These are phyloP conservation scores for Pogonognathellus flavescens DNA, from an alignment of 1,140 invertebrate genomes.

Conservation along the genomic window DNA sequence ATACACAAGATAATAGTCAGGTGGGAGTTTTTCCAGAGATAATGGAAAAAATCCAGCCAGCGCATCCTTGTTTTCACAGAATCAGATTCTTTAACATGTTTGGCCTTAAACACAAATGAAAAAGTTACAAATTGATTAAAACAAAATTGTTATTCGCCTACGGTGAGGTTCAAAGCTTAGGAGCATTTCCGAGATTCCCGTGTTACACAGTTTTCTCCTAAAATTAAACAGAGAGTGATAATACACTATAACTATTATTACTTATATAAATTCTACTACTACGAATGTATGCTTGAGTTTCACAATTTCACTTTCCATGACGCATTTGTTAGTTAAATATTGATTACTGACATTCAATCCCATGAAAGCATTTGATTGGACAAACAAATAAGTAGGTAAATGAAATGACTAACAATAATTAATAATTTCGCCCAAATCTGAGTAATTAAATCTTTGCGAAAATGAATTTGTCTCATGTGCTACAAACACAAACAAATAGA, in stretches of 20 bases:
- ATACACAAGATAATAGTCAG: background rate
- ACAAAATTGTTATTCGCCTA: no score
- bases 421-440: slow-evolving; percentile 25
- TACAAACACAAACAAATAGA: background rate
- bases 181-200: no score
- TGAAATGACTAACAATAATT: slow-evolving; percentile 26
- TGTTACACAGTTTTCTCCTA: no score
- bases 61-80: background rate
- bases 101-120: no score
- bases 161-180: no score
- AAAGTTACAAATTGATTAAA: no score
- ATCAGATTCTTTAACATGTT: no score
- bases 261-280: no score
- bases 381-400: no score
- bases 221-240: no score
- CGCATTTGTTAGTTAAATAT: background rate
- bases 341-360: background rate
- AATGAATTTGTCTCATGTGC: background rate
- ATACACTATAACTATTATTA: no score
- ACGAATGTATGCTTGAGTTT: no score
- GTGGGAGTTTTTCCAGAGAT: background rate
- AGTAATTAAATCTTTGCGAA: slow-evolving; percentile 43
- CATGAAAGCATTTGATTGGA: slow-evolving; percentile 7
- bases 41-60: background rate
- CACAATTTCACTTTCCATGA: background rate